Evolutionary conservation across 1,140 invertebrate species (phyloP).

Genomic region (Rhyzopertha dominica): DNA sequence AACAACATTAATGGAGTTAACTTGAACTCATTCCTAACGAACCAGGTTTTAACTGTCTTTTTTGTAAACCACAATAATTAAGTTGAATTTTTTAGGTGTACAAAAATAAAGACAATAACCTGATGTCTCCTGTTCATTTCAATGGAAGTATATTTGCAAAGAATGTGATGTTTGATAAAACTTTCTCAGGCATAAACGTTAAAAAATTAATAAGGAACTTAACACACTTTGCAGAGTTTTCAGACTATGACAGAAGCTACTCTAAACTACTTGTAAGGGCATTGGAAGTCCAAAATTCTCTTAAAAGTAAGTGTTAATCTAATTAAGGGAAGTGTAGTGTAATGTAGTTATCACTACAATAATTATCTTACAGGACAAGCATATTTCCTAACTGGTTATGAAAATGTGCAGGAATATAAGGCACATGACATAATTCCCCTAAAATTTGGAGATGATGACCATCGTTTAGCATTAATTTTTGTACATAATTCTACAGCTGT

Average conservation of each 20-base stretch:
- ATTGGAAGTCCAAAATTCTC: conserved; percentile 21
- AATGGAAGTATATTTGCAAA: conserved; percentile 25
- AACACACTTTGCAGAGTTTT: conserved; percentile 20
- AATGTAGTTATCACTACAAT: conserved; percentile 11
- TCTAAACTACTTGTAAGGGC: conserved; percentile 25
- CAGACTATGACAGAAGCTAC: conserved; percentile 30
- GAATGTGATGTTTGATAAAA: conserved; percentile 31
- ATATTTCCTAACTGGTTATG: conserved; percentile 33
- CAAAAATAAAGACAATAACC: conserved; percentile 24
- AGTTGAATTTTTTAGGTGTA: conserved; percentile 25
- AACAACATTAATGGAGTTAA: too few species aligned
- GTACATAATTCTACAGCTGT: too few species aligned
- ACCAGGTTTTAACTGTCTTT: too few species aligned
- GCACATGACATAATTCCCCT: conserved; percentile 2
- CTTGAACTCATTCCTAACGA: too few species aligned
- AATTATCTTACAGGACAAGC: conserved; percentile 30
- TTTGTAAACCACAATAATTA: too few species aligned
- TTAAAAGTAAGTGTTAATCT: conserved; percentile 24
- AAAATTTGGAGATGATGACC: neutral
- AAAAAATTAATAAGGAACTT: conserved; percentile 29
- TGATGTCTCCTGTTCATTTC: conserved; percentile 30
- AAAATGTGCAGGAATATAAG: conserved; percentile 19
- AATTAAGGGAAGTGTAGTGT: conserved; percentile 3
- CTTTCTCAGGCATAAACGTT: conserved; percentile 30
- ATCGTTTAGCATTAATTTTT: conserved; percentile 3